Conservation (phyloP, 1,140 invertebrate species). For the Akabosia matsudoensis region DNA sequence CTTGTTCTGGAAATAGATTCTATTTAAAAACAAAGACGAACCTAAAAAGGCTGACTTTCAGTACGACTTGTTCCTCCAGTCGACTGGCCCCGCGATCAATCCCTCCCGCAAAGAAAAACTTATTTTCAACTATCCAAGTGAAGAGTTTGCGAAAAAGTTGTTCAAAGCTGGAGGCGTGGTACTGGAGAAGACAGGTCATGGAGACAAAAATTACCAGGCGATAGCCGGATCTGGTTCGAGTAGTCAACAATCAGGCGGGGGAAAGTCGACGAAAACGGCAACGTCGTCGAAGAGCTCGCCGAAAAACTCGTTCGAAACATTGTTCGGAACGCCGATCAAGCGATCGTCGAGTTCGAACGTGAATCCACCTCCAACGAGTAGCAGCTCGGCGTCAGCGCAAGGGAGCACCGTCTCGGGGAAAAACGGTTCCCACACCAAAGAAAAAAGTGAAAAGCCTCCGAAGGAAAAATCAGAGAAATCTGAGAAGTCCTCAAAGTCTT, state of each 20-base stretch:
- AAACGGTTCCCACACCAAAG: slow-evolving; percentile 10
- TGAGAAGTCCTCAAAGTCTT: not conserved
- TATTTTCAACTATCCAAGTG: slow-evolving; percentile 75
- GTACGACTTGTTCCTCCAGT: slow-evolving; percentile 81
- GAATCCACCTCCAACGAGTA: slow-evolving; percentile 53
- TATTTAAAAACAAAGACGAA: slow-evolving; percentile 83
- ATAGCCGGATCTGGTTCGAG: slow-evolving; percentile 5
- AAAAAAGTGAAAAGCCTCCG: slow-evolving; percentile 24
- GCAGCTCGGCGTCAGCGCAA: not conserved
- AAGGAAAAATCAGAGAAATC: slow-evolving; percentile 26
- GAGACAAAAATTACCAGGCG: slow-evolving; percentile 36
- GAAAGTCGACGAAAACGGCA: slow-evolving; percentile 44
- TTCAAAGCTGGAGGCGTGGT: slow-evolving; percentile 77
- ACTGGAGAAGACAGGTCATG: slow-evolving; percentile 25
- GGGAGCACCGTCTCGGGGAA: not conserved
- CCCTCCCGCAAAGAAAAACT: slow-evolving; percentile 69
- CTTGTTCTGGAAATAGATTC: slow-evolving; percentile 32
- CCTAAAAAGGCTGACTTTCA: slow-evolving; percentile 79
- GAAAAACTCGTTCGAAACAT: slow-evolving; percentile 66
- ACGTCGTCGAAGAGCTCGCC: slow-evolving; percentile 64
- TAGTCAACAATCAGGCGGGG: slow-evolving; percentile 39
- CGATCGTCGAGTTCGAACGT: slow-evolving; percentile 15
- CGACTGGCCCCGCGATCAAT: slow-evolving; percentile 65
- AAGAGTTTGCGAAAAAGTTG: slow-evolving; percentile 83
- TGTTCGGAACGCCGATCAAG: slow-evolving; percentile 78